Evolutionary conservation across 1,140 invertebrate species (phyloP).

Genomic region (Drosophila quadrilineata): DNA sequence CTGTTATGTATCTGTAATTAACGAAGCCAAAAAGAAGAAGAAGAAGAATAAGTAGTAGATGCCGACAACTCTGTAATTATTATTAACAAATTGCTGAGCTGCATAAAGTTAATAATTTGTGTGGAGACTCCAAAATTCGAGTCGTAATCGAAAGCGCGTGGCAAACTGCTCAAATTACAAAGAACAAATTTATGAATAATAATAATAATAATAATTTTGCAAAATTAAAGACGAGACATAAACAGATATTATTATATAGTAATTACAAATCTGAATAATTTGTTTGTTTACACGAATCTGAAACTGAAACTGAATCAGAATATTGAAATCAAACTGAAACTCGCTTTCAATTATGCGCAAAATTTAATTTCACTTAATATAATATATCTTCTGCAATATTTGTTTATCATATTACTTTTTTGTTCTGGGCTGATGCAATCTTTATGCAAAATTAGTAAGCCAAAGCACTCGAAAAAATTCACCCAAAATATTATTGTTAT

Average conservation of each 20-base stretch:
- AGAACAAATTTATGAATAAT: slow-evolving; percentile 12
- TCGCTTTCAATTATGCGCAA: slow-evolving; percentile 66
- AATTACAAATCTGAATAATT: slow-evolving; percentile 59
- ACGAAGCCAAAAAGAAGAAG: too few relatives aligned
- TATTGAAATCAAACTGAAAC: slow-evolving; percentile 49
- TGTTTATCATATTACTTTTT: slow-evolving; percentile 12
- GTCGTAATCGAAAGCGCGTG: too few relatives aligned
- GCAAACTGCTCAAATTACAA: slow-evolving; percentile 33
- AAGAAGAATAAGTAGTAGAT: too few relatives aligned
- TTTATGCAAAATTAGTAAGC: slow-evolving; percentile 74
- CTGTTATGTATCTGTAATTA: slow-evolving; percentile 47
- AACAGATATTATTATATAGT: slow-evolving; percentile 73
- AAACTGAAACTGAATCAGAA: too few relatives aligned
- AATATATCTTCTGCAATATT: slow-evolving; percentile 34
- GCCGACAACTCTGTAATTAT: too few relatives aligned
- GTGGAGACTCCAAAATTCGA: too few relatives aligned
- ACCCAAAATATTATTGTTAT: too few relatives aligned
- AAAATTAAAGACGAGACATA: slow-evolving; percentile 48
- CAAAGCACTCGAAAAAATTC: slow-evolving; percentile 44
- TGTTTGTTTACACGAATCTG: slow-evolving; percentile 43
- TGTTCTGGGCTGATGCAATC: slow-evolving; percentile 66
- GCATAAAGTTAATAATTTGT: too few relatives aligned
- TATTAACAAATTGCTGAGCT: slow-evolving; percentile 41
- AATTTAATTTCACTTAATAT: slow-evolving; percentile 44
- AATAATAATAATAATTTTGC: slow-evolving; percentile 18